Evolutionary conservation across 2,888 invertebrate species (phyloP), one percentile per base, ranked within the genome.

Genomic region (Argynnis bischoffii): DNA sequence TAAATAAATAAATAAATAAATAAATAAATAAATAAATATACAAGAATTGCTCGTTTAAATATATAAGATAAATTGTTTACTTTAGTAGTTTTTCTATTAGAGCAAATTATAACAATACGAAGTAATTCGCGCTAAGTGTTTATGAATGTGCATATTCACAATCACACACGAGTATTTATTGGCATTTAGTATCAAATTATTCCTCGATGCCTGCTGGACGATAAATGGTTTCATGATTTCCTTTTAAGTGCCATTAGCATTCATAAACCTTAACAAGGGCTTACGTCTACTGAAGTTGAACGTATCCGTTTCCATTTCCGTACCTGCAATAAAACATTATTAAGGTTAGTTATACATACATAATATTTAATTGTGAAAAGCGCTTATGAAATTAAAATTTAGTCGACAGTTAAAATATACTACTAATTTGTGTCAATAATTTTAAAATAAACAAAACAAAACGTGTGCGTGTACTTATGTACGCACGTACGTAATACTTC

Each of bases 311-410:
- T 78, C 73, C 77, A 77, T 75, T 74, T 72, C 74, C 78, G 77
- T 89, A 89, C 89, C 88, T 89, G 88, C 68, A 89, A 89, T 86
- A 84, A 86, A 82, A 85, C 79, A 84, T 84, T 79, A 80, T 64
- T 75, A 72, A 78, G 75, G 77, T 86, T 77, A 85, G 83, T 81
- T 81, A 77, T 75, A 78, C 11, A n/a, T 59, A 4, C 4, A n/a
- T 48, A 4, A 48, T 47, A 59, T 59, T 46, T 57, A 47, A 57
- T 47, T 57, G 15, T 47, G 21, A 6, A 57, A 0, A 53, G 13
- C 1, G 35, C 35, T 35, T 35, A 35, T 35, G 35, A 41, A 41
- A 41, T 41, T 41, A 41, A 11, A 41, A 41, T 1, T 8, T 11
- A 8, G 35, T 41, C 2, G 35, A 41, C 11, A 41, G 35, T 41